Percentiles rank a stretch among this genome's conserved stretches.
These are phyloP conservation scores for Chrysomela aeneicollis DNA, from an alignment of 2,888 invertebrate genomes.

Conservation along the genomic window DNA sequence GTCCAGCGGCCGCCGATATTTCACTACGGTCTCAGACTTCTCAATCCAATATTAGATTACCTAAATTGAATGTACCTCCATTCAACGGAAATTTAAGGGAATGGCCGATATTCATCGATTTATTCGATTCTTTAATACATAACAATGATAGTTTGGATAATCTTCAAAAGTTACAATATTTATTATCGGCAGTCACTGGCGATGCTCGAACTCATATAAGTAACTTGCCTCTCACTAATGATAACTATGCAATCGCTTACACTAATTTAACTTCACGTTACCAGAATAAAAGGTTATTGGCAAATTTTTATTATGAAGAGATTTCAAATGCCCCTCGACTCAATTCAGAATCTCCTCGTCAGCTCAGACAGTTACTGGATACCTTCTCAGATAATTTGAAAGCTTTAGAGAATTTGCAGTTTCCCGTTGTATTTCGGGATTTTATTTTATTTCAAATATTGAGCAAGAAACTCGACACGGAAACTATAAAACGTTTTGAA, in stretches of 20 bases:
- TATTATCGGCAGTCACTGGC: too few species aligned
- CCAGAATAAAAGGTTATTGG: neutral
- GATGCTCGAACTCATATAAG: too few species aligned
- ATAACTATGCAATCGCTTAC: neutral
- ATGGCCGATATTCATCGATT: too few species aligned
- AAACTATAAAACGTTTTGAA: neutral
- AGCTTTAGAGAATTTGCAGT: neutral
- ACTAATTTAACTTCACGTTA: neutral
- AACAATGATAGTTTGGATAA: neutral
- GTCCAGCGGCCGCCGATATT: too few species aligned
- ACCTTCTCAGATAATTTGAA: neutral
- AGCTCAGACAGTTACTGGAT: neutral
- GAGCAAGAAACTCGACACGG: neutral
- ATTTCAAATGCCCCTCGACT: neutral
- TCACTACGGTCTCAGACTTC: too few species aligned
- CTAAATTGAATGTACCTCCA: too few species aligned
- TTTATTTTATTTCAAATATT: too few species aligned
- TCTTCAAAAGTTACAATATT: neutral
- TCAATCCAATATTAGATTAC: too few species aligned
- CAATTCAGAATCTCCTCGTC: neutral
- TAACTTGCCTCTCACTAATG: neutral
- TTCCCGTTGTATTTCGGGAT: neutral
- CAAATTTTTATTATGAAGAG: neutral
- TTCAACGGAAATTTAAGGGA: too few species aligned
- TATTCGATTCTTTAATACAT: too few species aligned